Percentiles rank a stretch among this genome's conserved stretches.
phyloP scores from a whole-genome alignment of 2,113 vertebrate species.

The Psilopsiagon aymara region DNA sequence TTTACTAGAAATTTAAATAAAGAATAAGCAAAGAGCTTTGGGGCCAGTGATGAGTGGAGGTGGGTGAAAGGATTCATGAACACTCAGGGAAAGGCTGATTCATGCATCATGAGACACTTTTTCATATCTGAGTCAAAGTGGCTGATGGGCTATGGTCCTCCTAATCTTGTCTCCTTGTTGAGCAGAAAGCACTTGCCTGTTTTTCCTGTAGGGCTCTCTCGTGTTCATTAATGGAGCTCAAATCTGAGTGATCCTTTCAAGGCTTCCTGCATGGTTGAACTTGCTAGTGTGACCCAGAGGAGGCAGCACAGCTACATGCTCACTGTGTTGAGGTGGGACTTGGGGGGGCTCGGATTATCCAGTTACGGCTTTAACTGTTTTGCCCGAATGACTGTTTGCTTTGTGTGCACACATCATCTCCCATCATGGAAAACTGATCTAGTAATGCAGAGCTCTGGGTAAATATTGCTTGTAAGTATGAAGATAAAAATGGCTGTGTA shows the following conservation, averaged over 20 bases:
- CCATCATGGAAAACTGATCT: neutral
- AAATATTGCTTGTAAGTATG: neutral
- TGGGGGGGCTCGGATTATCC: neutral
- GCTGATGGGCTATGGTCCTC: neutral
- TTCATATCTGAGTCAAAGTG: neutral
- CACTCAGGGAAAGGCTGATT: neutral
- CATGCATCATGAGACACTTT: neutral
- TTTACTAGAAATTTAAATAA: neutral
- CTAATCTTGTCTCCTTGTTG: neutral
- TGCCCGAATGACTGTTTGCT: neutral
- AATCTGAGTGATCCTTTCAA: neutral
- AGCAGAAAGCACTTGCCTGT: neutral
- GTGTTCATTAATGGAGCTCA: neutral
- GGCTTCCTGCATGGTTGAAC: neutral
- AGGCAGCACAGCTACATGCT: neutral
- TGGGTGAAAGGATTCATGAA: neutral
- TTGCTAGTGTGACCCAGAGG: neutral
- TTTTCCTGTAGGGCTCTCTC: neutral
- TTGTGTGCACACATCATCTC: neutral
- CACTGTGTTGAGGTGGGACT: neutral
- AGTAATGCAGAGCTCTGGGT: neutral
- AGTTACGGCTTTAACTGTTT: neutral
- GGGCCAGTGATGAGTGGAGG: neutral
- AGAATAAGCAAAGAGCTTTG: neutral
- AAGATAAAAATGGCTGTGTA: neutral